A percentile compares a stretch with the other conserved stretches of the same genome.
Conservation (phyloP, 2,113 vertebrate genomes). For the Strix uralensis region DNA sequence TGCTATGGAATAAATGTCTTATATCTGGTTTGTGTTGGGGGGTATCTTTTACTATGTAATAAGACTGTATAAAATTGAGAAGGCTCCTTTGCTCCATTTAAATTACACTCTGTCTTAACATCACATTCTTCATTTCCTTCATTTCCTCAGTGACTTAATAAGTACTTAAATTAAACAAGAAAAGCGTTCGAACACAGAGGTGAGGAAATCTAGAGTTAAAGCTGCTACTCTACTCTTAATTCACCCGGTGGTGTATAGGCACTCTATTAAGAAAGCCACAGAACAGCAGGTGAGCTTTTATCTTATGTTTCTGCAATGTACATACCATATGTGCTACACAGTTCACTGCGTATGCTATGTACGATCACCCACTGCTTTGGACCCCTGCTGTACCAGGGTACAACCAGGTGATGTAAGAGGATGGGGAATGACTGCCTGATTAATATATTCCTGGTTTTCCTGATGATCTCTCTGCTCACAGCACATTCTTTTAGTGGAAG, state of each 20-base stretch:
- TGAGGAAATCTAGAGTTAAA: conserved; percentile 45
- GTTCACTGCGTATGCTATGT: conserved; percentile 35
- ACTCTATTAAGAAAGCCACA: conserved; percentile 67
- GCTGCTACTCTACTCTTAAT: conserved; percentile 20
- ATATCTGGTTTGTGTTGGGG: background rate
- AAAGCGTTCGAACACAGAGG: background rate
- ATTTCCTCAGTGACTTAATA: conserved; percentile 47
- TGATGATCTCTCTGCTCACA: background rate
- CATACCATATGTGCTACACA: conserved; percentile 56
- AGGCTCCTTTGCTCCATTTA: background rate
- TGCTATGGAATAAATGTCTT: background rate
- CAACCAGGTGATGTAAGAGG: conserved; percentile 36
- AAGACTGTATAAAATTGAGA: background rate
- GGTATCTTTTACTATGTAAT: background rate
- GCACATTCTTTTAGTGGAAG: conserved; percentile 28
- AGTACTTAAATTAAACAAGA: conserved; percentile 39
- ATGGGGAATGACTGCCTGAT: conserved; percentile 51
- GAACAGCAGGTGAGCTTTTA: conserved; percentile 67
- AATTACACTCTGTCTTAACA: background rate
- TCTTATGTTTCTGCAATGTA: conserved; percentile 53
- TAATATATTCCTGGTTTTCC: conserved; percentile 28
- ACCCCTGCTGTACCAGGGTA: conserved; percentile 49
- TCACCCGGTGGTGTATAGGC: conserved; percentile 1
- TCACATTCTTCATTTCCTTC: conserved; percentile 11
- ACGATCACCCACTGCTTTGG: conserved; percentile 32